A percentile compares a stretch with the other conserved stretches of the same genome.
phyloP scores from a whole-genome alignment of 2,888 invertebrate genomes.

The Hypomecis punctinalis region DNA sequence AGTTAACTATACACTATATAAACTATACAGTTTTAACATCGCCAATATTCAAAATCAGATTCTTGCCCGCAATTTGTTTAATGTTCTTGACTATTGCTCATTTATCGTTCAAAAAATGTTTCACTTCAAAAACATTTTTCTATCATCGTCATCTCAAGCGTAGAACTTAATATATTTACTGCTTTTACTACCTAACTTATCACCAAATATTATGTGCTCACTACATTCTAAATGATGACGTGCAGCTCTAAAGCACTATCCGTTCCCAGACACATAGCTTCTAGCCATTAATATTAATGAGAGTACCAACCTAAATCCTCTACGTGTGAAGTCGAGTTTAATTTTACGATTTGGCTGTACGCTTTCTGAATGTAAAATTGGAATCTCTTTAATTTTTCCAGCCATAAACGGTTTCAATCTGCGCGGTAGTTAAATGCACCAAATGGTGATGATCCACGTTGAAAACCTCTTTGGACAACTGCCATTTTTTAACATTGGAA shows the following conservation, averaged over 20 bases:
- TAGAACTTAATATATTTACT: no score
- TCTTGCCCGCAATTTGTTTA: no score
- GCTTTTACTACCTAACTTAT: no score
- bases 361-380: conserved; percentile 49
- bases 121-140: no score
- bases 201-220: no score
- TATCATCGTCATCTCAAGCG: no score
- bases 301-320: conserved; percentile 20
- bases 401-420: conserved; percentile 62
- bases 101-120: no score
- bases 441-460: conserved; percentile 53
- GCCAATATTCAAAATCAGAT: no score
- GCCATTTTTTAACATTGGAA: no score
- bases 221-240: conserved; percentile 4
- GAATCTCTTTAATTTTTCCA: conserved; percentile 55
- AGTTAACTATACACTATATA: no score
- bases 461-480: conserved; percentile 42
- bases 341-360: conserved; percentile 47
- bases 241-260: conserved; percentile 4
- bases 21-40: no score
- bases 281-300: conserved; percentile 23
- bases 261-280: conserved; percentile 11
- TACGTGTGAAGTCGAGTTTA: conserved; percentile 38
- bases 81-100: no score
- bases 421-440: conserved; percentile 50